Evolutionary conservation across 2,888 invertebrate genomes (phyloP), one percentile per base, ranked within the genome.

Genomic region (Eupithecia dodoneata): DNA sequence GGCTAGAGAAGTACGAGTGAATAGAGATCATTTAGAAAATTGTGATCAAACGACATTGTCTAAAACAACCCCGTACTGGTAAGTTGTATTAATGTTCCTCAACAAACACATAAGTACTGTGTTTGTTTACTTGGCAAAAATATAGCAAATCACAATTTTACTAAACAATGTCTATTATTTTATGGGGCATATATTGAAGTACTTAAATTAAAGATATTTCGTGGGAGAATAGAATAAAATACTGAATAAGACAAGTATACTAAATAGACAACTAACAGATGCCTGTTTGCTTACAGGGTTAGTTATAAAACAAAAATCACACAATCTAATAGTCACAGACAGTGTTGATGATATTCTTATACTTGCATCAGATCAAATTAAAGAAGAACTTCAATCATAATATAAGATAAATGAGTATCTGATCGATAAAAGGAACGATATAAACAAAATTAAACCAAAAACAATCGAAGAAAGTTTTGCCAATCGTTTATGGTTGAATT

Each of bases 321-420:
- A 77, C 76, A 59, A 75, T 74, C 76, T 72, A 74, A 74, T 72
- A 59, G 15, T 71, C 59, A 69, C 71, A 44, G 71, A 49, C 13
- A 73, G 47, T 80, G 73, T 84, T 83, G 77, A 88, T 83, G 83
- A 85, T 84, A 79, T 85, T 86, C 81, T 82, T 83, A 81, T 49
- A 69, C 12, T 30, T 18, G 9, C 4, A 30, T 18, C 45, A 70
- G 44, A 70, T 65, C 44, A 59, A 74, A 78, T 79, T 75, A 70
- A 75, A 75, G 71, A 15, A 42, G 59, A 0, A 41, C 55, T 71
- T 7, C 30, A 13, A 71, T 15, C 52, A 15, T 15, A 41, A 2
- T 6, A 55, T n/a, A 55, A 7, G 4, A 4, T 6, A n/a, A 63
- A 30, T 30, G 18, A 30, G 30, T 10, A 10, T 63, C 30, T 10